Base-by-base conservation (phyloP, 2,113 vertebrate genomes). In the Arothron firmamentum region DNA sequence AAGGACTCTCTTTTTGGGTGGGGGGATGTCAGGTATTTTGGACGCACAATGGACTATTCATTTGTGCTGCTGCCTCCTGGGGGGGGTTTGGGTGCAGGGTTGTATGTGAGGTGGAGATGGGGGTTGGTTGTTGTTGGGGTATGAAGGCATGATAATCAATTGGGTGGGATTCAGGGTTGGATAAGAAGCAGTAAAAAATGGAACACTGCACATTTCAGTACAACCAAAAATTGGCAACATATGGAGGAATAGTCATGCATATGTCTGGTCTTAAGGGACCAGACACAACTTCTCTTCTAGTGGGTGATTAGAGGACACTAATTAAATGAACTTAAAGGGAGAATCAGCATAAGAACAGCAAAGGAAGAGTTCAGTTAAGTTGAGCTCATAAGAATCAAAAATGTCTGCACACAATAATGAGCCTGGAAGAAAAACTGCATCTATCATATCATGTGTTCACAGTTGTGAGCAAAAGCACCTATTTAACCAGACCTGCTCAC, bases 41-140 rank as follows among this genome's bases (percentile, higher is more conserved):
- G 21, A 56, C 28, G 48, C 70, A 85, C 83, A 82, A 82, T 76
- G 70, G 70, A 41, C 75, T 63, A 77, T 81, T 82, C 69, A 79
- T 77, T 1, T 56, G 46, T 28, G 52, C 28, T 63, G 61, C 55
- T 74, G 41, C 78, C 59, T 76, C 72, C 72, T 74, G 73, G 67
- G 65, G 67, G 65, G 54, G 49, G 45, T 58, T 43, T 64, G 70
- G 67, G 45, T 50, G 66, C 63, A 43, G 46, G 51, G 56, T 54
- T 52, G 42, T 16, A 5, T 19, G 47, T 13, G 66, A 43, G 23
- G 13, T 45, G 34, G 56, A 23, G 19, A 47, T 62, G 54, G 67
- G 70, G 77, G 65, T 70, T 61, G 81, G 59, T 46, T 51, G n/a
- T 46, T 70, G 55, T 52, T 61, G 18, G 14, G 49, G 34, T 62